phyloP scores from a whole-genome alignment of 2,113 vertebrate genomes.

The Passer montanus region DNA sequence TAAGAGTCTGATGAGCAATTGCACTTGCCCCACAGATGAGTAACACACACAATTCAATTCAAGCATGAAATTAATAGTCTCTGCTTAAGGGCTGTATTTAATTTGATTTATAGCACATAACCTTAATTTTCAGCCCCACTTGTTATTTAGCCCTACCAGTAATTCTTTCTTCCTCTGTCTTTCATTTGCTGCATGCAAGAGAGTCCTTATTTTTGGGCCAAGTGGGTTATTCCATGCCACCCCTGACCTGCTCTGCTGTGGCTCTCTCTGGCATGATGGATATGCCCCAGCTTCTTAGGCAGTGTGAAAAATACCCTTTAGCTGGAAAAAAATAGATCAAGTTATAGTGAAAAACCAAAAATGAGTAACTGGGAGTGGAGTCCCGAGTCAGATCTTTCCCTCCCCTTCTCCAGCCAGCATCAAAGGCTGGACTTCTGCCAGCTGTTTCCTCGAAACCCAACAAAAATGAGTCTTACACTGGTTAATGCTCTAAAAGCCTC shows the following conservation, averaged over 20 bases:
- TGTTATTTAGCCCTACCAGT: constrained; percentile 5
- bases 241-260: background rate
- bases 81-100: constrained; percentile 29
- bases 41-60: background rate
- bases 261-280: background rate
- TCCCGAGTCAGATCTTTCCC: background rate
- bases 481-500: background rate
- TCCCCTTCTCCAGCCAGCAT: background rate
- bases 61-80: constrained; percentile 34
- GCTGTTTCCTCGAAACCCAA: background rate
- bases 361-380: background rate
- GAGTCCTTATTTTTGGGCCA: background rate
- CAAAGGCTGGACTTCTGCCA: background rate
- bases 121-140: constrained; percentile 11
- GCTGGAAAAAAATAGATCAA: background rate
- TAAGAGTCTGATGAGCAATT: background rate
- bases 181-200: background rate
- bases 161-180: background rate
- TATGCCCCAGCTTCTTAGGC: accelerated
- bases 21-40: background rate
- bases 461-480: background rate
- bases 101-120: constrained; percentile 38
- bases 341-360: background rate
- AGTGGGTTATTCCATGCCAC: background rate
- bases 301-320: background rate